Conservation (phyloP, 1,140 invertebrate species). For the Pemphigus obesinymphae region DNA sequence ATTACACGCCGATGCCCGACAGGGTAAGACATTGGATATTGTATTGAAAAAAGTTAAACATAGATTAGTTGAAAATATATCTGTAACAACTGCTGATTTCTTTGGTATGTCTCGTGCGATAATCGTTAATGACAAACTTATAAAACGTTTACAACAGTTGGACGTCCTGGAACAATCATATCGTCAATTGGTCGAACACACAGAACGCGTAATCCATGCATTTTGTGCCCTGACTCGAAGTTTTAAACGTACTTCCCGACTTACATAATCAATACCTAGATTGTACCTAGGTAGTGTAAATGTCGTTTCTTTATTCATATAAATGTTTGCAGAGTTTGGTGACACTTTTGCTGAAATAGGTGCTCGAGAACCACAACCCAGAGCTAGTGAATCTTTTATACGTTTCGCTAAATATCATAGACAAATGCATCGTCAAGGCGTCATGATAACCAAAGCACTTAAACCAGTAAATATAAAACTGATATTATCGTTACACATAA, state of each 20-base stretch:
- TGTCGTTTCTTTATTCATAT: no score
- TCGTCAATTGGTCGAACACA: conserved; percentile 83
- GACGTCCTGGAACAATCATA: conserved; percentile 87
- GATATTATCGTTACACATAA: not conserved
- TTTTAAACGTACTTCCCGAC: conserved; percentile 61
- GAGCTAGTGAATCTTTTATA: conserved; percentile 91
- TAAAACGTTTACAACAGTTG: conserved; percentile 90
- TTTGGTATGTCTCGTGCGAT: conserved; percentile 93
- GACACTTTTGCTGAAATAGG: conserved; percentile 92
- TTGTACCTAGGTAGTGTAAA: no score
- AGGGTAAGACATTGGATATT: conserved; percentile 91
- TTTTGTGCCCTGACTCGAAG: conserved; percentile 69
- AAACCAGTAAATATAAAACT: conserved; percentile 68
- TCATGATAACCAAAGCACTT: conserved; percentile 82
- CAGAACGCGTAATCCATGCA: conserved; percentile 69
- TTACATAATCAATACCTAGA: not conserved
- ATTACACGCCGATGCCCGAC: conserved; percentile 92
- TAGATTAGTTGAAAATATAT: conserved; percentile 93
- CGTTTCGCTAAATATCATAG: conserved; percentile 93
- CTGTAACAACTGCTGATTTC: conserved; percentile 91
- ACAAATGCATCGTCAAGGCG: conserved; percentile 85
- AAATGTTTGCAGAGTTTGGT: conserved; percentile 63
- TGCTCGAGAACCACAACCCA: conserved; percentile 88
- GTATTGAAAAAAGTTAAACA: conserved; percentile 98
- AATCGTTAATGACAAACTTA: conserved; percentile 93